Base-by-base conservation (phyloP, 2,113 vertebrate genomes). In the Poeciliopsis occidentalis region DNA sequence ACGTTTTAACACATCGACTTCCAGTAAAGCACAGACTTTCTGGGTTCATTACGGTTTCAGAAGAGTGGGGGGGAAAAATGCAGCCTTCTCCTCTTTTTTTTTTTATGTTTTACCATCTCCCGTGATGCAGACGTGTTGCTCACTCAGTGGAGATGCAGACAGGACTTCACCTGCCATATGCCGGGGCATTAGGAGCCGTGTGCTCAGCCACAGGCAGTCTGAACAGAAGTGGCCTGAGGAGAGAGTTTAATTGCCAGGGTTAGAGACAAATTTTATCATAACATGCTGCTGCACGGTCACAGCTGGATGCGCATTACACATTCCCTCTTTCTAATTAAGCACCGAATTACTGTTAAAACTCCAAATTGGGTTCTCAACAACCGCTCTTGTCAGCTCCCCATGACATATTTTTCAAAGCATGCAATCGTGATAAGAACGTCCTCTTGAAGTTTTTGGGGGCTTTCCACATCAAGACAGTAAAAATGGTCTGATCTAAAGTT, bases 251-350 rank as follows among this genome's bases (percentile, higher is more conserved):
- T 69, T 67, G n/a, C 27, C 39, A 6, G 54, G 73, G 73, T 76
- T 68, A 67, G 69, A 71, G 70, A 7, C 72, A 41, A 70, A 73
- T 76, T 65, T 83, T 34, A 76, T 71, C 44, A 10, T 3, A 61
- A 67, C 72, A 65, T 62, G 74, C 78, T 75, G 73, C 71, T 82
- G 47, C 75, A 34, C 68, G 22, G 81, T 75, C 71, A 83, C 37
- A 30, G 75, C 32, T 32, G 26, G 62, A 37, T 44, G 73, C 76
- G 60, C 76, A 60, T 69, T 51, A 60, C 67, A 73, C n/a, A 27
- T 62, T 62, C 54, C 70, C 68, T 73, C 64, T 8, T 26, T 82
- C 79, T 82, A 84, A 86, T 84, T 86, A 86, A 82, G 66, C 67
- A 72, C 69, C 75, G 73, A 84, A 77, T 82, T 71, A 51, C 73